A percentile compares a stretch with the other conserved stretches of the same genome.
Evolutionary conservation across 2,888 invertebrate genomes (phyloP).

Genomic region (Miltochrista miniata): DNA sequence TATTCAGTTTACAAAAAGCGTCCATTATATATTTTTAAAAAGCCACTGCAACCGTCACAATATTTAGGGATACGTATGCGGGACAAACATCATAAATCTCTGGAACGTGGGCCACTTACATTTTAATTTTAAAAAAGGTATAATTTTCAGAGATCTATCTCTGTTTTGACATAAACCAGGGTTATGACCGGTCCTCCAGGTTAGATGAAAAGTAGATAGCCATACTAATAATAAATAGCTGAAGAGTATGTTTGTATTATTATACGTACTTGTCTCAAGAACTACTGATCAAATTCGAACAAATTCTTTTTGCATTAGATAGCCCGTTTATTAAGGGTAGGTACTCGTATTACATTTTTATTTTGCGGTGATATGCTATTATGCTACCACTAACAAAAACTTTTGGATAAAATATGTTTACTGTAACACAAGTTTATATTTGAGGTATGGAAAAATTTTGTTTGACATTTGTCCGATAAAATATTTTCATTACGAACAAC

Average conservation of each 20-base stretch:
- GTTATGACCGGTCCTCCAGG: slow-evolving; percentile 26
- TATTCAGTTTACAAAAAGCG: too few relatives aligned
- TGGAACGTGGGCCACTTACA: slow-evolving; percentile 30
- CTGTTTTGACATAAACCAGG: slow-evolving; percentile 38
- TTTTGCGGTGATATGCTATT: too few relatives aligned
- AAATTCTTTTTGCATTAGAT: too few relatives aligned
- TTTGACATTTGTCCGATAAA: too few relatives aligned
- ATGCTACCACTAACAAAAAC: too few relatives aligned
- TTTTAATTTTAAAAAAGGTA: slow-evolving; percentile 46
- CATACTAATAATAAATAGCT: background rate
- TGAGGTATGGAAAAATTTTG: too few relatives aligned
- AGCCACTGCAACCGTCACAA: slow-evolving; percentile 20
- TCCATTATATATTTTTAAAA: slow-evolving; percentile 21
- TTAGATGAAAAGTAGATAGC: background rate
- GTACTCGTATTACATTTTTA: too few relatives aligned
- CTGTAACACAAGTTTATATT: too few relatives aligned
- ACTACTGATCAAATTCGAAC: background rate
- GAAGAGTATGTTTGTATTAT: background rate
- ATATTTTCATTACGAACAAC: too few relatives aligned
- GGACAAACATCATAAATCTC: slow-evolving; percentile 45
- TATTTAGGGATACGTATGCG: slow-evolving; percentile 26
- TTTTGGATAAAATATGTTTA: too few relatives aligned
- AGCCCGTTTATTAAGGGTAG: too few relatives aligned
- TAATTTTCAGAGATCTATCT: slow-evolving; percentile 37
- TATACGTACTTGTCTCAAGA: background rate